Percentiles rank a stretch among this genome's conserved stretches.
Evolutionary conservation across 2,888 invertebrate genomes (phyloP).

Genomic region (Plagodis dolabraria): DNA sequence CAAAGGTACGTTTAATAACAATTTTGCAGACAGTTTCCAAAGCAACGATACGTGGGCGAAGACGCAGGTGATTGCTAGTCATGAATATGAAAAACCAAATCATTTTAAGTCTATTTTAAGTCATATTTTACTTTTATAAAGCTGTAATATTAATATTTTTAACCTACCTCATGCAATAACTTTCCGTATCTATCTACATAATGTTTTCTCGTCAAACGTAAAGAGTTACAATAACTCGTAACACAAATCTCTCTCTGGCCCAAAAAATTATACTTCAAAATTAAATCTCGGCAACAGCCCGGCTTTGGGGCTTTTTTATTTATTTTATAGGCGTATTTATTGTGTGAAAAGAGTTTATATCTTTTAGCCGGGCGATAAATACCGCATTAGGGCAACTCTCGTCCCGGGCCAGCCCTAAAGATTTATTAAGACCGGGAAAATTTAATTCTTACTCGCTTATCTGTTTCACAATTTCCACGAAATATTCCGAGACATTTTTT

Average conservation of each 20-base stretch:
- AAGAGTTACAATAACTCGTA: constrained; percentile 10
- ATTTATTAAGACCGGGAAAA: constrained; percentile 68
- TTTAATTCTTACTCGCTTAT: constrained; percentile 63
- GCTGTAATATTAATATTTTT: too few relatives aligned
- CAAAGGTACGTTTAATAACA: too few relatives aligned
- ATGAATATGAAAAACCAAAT: too few relatives aligned
- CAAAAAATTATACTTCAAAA: constrained; percentile 24
- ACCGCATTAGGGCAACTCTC: constrained; percentile 71
- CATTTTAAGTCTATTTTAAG: too few relatives aligned
- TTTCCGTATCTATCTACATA: neutral
- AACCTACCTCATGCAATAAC: too few relatives aligned
- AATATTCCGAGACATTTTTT: constrained; percentile 50
- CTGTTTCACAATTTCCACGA: constrained; percentile 53
- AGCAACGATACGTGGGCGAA: too few relatives aligned
- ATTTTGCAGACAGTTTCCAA: too few relatives aligned
- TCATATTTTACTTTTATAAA: too few relatives aligned
- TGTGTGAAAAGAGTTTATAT: constrained; percentile 66
- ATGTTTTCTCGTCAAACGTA: constrained; percentile 1
- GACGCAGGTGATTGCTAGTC: too few relatives aligned
- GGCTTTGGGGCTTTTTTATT: constrained; percentile 39
- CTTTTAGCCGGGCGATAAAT: constrained; percentile 71
- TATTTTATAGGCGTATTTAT: constrained; percentile 66
- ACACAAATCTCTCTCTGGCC: constrained; percentile 2
- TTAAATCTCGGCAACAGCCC: constrained; percentile 25
- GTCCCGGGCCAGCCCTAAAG: constrained; percentile 46